Evolutionary conservation across 2,797 vertebrate genomes (phyloP).

Genomic region (Monodelphis domestica): DNA sequence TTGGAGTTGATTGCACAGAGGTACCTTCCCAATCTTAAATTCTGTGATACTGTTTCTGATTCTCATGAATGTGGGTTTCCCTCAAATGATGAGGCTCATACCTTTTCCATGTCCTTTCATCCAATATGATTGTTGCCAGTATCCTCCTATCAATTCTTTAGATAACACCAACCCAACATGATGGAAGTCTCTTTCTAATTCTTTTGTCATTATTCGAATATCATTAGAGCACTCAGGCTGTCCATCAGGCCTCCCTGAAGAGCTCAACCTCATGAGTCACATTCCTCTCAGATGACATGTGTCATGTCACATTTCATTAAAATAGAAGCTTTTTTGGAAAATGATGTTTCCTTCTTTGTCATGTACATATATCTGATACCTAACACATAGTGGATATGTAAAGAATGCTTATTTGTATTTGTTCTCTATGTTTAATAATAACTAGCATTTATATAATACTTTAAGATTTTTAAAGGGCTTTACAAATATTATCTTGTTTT

Average conservation of each 20-base stretch:
- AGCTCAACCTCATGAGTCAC: background rate
- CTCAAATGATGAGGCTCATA: background rate
- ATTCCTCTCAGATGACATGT: background rate
- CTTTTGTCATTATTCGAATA: background rate
- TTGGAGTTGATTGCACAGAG: background rate
- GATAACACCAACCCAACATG: background rate
- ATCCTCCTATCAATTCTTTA: background rate
- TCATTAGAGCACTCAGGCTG: background rate
- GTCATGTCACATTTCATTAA: background rate
- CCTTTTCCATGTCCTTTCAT: background rate
- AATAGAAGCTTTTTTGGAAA: background rate
- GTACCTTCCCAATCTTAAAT: background rate
- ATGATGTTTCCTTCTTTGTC: background rate
- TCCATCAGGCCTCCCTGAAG: background rate
- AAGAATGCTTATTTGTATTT: background rate
- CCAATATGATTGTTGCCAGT: background rate
- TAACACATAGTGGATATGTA: background rate
- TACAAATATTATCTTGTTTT: background rate
- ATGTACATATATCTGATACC: background rate
- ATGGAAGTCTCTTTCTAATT: background rate
- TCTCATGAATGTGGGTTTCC: background rate
- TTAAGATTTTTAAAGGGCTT: background rate
- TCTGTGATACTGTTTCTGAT: background rate
- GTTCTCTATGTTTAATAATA: background rate
- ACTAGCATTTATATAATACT: background rate